Evolutionary conservation across 92 coral and sea anemone species (phyloP).

Genomic region (Heliopora coerulea): DNA sequence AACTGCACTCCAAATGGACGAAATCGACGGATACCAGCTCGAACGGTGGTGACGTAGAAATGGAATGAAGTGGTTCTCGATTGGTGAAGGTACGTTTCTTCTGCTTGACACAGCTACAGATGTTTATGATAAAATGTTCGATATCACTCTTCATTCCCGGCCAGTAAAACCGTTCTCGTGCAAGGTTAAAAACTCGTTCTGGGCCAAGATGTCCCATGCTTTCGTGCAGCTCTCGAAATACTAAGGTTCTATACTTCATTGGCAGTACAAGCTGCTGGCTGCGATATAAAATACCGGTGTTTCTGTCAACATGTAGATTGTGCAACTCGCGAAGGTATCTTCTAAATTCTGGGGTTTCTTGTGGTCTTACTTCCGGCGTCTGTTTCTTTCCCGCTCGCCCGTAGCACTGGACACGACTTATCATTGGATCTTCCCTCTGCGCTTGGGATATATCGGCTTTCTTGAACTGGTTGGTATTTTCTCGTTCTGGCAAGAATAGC

Average conservation of each 20-base stretch:
- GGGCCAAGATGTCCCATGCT: slow-evolving; percentile 23
- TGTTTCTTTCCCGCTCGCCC: background rate
- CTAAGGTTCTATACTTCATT: background rate
- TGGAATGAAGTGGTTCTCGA: slow-evolving; percentile 1
- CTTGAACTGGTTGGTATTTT: background rate
- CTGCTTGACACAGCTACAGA: slow-evolving; percentile 23
- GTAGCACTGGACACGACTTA: slow-evolving; percentile 12
- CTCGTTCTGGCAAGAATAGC: slow-evolving; percentile 5
- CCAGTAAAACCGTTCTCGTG: slow-evolving; percentile 30
- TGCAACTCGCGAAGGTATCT: slow-evolving; percentile 12
- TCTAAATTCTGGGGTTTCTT: slow-evolving; percentile 2
- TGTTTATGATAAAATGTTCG: slow-evolving; percentile 15
- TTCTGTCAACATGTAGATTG: background rate
- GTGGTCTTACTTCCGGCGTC: background rate
- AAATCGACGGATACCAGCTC: slow-evolving; percentile 9
- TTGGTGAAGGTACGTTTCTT: slow-evolving; percentile 6
- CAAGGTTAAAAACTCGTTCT: slow-evolving; percentile 18
- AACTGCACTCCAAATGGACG: slow-evolving; percentile 13
- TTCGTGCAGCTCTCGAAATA: slow-evolving; percentile 19
- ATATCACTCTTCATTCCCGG: slow-evolving; percentile 34
- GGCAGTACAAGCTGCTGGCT: slow-evolving; percentile 9
- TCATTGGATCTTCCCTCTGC: background rate
- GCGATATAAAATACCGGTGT: background rate
- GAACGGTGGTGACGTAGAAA: background rate
- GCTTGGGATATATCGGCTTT: background rate